These are phyloP conservation scores for Holcopasites calliopsidis DNA, from an alignment of 1,140 invertebrate genomes.

Conservation along the genomic window DNA sequence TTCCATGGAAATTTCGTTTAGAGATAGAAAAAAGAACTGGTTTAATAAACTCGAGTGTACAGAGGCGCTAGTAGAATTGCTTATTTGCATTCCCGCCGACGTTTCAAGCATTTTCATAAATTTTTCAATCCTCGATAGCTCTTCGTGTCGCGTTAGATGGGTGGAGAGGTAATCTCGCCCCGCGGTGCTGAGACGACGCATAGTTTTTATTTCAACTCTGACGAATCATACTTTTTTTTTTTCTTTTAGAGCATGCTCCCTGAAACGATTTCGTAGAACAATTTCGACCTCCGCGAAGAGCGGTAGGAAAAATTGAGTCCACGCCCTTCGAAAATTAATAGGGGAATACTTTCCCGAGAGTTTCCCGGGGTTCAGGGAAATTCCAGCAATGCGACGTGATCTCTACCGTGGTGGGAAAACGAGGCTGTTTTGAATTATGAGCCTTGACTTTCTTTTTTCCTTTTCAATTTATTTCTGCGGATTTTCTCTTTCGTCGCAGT, in stretches of 20 bases:
- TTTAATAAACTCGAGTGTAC: not conserved
- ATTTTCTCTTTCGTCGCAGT: not conserved
- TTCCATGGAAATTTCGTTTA: not conserved
- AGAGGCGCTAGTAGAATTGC: too few species aligned
- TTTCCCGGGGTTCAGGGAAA: not conserved
- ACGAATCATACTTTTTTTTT: not conserved
- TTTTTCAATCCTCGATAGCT: not conserved
- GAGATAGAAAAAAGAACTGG: not conserved
- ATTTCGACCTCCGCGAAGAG: not conserved
- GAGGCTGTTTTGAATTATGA: constrained; percentile 20
- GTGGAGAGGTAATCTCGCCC: not conserved
- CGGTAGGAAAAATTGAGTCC: not conserved
- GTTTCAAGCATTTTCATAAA: constrained; percentile 1
- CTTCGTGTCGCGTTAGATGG: not conserved
- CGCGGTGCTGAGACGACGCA: too few species aligned
- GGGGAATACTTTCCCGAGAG: not conserved
- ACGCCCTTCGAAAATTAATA: constrained; percentile 18
- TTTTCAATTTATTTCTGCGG: not conserved
- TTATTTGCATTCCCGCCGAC: constrained; percentile 13
- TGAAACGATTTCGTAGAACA: not conserved
- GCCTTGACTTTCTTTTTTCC: too few species aligned
- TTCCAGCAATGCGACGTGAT: constrained; percentile 6
- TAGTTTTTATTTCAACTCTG: not conserved
- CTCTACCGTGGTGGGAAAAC: constrained; percentile 1
- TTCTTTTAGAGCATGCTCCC: too few species aligned